phyloP scores from a whole-genome alignment of 1,140 invertebrate species.

The Uloborus diversus region DNA sequence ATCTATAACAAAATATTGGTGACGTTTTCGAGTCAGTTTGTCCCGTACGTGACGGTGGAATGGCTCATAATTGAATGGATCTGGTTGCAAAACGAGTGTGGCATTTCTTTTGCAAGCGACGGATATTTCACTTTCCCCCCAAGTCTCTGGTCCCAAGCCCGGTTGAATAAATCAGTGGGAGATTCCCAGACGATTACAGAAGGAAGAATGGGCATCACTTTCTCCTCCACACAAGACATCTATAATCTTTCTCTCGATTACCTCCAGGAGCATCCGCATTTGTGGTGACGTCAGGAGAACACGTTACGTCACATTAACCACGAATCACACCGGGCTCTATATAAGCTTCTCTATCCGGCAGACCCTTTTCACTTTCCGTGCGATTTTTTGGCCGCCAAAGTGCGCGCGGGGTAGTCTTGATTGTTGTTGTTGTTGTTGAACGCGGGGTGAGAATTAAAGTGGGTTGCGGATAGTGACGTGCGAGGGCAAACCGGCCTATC shows the following conservation, averaged over 20 bases:
- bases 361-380: constrained; percentile 51
- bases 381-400: not conserved
- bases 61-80: too few species aligned
- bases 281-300: not conserved
- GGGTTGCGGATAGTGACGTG: constrained; percentile 51
- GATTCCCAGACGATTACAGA: too few species aligned
- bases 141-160: too few species aligned
- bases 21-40: too few species aligned
- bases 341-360: constrained; percentile 20
- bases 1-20: too few species aligned
- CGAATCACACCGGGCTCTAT: constrained; percentile 2
- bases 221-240: too few species aligned
- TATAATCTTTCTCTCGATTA: not conserved
- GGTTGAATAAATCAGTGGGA: too few species aligned
- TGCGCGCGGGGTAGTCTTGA: not conserved
- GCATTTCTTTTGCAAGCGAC: too few species aligned
- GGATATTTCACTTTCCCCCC: too few species aligned
- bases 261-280: not conserved
- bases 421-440: not conserved
- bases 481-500: constrained; percentile 50
- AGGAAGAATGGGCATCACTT: too few species aligned
- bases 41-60: too few species aligned
- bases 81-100: too few species aligned
- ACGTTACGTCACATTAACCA: not conserved
- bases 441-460: constrained; percentile 23